These are phyloP conservation scores for Pecten maximus DNA, from an alignment of 2,888 invertebrate species.

Conservation along the genomic window DNA sequence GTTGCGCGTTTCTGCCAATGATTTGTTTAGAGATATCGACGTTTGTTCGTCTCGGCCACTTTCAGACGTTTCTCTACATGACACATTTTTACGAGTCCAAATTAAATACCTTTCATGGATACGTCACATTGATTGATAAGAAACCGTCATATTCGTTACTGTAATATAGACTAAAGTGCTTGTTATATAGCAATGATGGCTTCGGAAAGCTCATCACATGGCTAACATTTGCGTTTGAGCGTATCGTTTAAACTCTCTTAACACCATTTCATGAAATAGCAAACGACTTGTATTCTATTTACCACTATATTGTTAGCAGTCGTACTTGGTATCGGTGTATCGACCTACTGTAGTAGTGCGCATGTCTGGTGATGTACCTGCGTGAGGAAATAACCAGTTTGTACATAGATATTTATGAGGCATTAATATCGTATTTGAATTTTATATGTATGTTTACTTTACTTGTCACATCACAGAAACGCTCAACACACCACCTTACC, in stretches of 20 bases:
- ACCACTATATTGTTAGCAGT: background rate
- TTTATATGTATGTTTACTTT: background rate
- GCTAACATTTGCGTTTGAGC: background rate
- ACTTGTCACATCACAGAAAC: background rate
- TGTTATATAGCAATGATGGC: background rate
- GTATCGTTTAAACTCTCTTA: background rate
- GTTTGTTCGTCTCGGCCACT: background rate
- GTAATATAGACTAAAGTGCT: background rate
- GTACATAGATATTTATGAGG: background rate
- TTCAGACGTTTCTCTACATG: background rate
- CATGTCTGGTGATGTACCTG: background rate
- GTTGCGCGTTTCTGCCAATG: background rate
- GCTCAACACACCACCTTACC: background rate
- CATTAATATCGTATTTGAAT: background rate
- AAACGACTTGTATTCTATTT: background rate
- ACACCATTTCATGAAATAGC: background rate
- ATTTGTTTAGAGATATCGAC: constrained; percentile 12
- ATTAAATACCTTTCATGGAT: constrained; percentile 4
- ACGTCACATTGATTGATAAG: background rate
- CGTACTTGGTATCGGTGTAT: background rate
- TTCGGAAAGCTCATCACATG: background rate
- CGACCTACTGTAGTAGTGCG: background rate
- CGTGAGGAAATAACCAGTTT: background rate
- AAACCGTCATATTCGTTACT: background rate
- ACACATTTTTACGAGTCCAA: background rate